Evolutionary conservation across 64 coral and sea anemone genomes (phyloP), one percentile per base, ranked within the genome.

Genomic region (Cladopsammia gracilis): DNA sequence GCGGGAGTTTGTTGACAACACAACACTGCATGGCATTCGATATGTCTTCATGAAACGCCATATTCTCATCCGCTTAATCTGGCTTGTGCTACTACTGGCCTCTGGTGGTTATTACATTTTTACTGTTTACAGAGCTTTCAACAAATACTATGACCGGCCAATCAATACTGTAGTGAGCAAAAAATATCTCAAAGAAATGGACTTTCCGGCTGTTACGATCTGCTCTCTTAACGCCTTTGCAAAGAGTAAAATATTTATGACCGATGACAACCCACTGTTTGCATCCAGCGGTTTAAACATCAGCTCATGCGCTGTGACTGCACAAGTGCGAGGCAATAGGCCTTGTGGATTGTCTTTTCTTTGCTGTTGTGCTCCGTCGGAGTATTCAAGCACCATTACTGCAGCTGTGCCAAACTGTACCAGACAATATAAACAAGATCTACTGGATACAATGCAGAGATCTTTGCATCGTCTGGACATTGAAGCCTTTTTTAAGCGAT

Each of bases 11-110:
- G 86, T 89, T 16, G 34, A 89, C 42, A 79, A 82, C 51, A 94
- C 92, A 46, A 94, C 86, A 51, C 58, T 94, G 0, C 92, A 94
- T 56, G 92, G 92, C 0, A 94, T 94, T 49, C 86, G 92, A 23
- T 88, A 94, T 58, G 68, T 94, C 10, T 94, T 94, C 64, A 88
- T 79, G 18, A 73, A 66, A 25, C 87, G 88, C 25, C 61, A 75
- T 44, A 3, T 45, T n/a, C 64, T 70, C 25, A 18, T 53, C 51
- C 79, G 76, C 50, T 15, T 73, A 9, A n/a, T 89, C 7, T 94
- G 92, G 92, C 58, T 94, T 13, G 6, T 84, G 0, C 83, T 94
- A n/a, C 34, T 94, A 1, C 53, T 94, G 15, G 5, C 92, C 46
- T 94, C 92, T 9, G 86, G 65, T 7, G 58, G 58, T 23, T 89